Evolutionary conservation across 2,797 vertebrate species (phyloP), one percentile per base, ranked within the genome.

Genomic region (Rhinella marina): DNA sequence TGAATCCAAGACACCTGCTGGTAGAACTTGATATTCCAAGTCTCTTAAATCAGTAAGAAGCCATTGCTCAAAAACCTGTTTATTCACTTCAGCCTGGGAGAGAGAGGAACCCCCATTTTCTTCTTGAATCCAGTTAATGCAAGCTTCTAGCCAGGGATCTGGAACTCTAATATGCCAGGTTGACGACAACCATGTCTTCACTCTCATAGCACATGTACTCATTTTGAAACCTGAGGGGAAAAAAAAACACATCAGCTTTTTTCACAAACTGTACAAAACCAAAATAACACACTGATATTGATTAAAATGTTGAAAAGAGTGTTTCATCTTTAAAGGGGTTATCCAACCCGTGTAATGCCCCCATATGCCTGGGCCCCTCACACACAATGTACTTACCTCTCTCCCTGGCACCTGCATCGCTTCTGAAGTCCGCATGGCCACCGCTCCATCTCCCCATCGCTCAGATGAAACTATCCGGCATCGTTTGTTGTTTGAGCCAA

Each of bases 31-130:
- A 88, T 96, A 89, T 86, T 96, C 96, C 90, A 99, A 93, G 92
- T 98, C 97, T 91, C 97, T 95, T 64, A 99, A 94, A 92, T 99
- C 98, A 0, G 98, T 97, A 91, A 98, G 93, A 86, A 99, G 95
- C 98, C 98, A 99, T 85, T 99, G 98, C 88, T 99, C 97, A 93
- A 98, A 94, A 0, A 95, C 97, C 91, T 98, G 96, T 90, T 95
- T 97, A 90, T 99, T 98, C 14, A 97, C 94, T 86, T 96, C 93
- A 88, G 91, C 92, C 89, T 96, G 95, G 89, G 91, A 92, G 90
- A 96, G 91, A 75, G 87, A 93, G 62, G 87, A 88, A 87, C 94
- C 93, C 61, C 91, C 92, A 10, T 96, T 96, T 93, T 99, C 97
- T 91, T 96, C 95, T 90, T 95, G 95, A 73, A 99, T 95, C 97